Conservation (phyloP, 1,140 invertebrate species). For the Chelonus insularis region DNA sequence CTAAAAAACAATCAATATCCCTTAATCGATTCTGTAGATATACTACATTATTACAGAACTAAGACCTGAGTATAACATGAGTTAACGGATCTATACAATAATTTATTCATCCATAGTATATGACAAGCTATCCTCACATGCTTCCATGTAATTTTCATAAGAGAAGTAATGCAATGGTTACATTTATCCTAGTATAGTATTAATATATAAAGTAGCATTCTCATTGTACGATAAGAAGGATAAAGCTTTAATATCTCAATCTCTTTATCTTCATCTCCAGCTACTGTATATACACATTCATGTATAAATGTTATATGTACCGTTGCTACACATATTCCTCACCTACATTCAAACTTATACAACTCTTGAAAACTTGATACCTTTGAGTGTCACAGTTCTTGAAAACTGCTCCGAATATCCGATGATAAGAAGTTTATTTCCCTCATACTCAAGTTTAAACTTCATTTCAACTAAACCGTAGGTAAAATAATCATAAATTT, state of each 20-base stretch:
- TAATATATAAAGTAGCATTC: too few relatives aligned
- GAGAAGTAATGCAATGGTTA: too few relatives aligned
- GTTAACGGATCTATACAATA: constrained; percentile 3
- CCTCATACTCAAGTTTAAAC: background rate
- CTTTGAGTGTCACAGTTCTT: background rate
- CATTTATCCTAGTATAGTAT: too few relatives aligned
- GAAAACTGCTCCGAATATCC: background rate
- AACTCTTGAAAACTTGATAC: too few relatives aligned
- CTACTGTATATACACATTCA: background rate
- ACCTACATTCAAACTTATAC: too few relatives aligned
- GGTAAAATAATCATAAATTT: too few relatives aligned
- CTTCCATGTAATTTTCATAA: constrained; percentile 17
- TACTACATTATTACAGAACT: too few relatives aligned
- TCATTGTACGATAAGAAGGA: too few relatives aligned
- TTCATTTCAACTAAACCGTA: background rate
- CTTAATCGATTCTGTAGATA: constrained; percentile 4
- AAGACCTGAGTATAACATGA: background rate
- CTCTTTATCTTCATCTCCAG: background rate
- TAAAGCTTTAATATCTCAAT: background rate
- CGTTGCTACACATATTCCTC: too few relatives aligned
- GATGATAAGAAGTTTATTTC: background rate
- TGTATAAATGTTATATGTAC: too few relatives aligned
- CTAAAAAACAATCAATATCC: background rate
- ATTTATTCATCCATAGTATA: constrained; percentile 19
- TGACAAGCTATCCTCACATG: constrained; percentile 2